These are phyloP conservation scores for Rhyacichthys aspro DNA, from an alignment of 2,797 vertebrate genomes.

Conservation along the genomic window DNA sequence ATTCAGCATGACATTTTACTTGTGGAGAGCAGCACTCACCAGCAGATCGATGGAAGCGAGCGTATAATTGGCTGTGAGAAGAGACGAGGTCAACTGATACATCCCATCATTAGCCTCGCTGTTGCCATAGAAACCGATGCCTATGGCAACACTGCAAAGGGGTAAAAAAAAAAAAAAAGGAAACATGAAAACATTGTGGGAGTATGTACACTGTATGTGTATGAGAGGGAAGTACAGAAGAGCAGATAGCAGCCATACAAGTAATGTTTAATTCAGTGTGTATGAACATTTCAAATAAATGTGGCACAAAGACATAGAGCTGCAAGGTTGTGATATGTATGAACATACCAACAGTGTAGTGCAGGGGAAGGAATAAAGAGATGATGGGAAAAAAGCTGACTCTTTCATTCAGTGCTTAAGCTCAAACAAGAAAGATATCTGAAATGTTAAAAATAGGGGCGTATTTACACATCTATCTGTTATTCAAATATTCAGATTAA, in stretches of 20 bases:
- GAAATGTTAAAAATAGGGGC: constrained; percentile 53
- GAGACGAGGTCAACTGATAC: constrained; percentile 92
- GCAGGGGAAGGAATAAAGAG: constrained; percentile 47
- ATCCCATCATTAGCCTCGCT: constrained; percentile 95
- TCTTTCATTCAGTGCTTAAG: constrained; percentile 31
- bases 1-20: constrained; percentile 63
- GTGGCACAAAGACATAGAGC: constrained; percentile 60
- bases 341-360: constrained; percentile 40
- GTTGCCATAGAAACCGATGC: constrained; percentile 97
- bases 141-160: constrained; percentile 87
- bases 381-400: constrained; percentile 31
- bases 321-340: constrained; percentile 54
- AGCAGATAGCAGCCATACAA: constrained; percentile 49
- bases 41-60: constrained; percentile 89
- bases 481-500: constrained; percentile 81
- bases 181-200: constrained; percentile 54
- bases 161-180: neutral
- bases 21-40: constrained; percentile 81
- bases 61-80: constrained; percentile 93
- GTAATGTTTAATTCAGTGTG: constrained; percentile 77
- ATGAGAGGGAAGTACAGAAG: constrained; percentile 13
- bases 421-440: constrained; percentile 41
- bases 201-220: constrained; percentile 20
- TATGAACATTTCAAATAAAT: constrained; percentile 74
- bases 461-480: constrained; percentile 66